These are phyloP conservation scores for Drosophila antonietae DNA, from an alignment of 2,888 invertebrate species.

Conservation along the genomic window DNA sequence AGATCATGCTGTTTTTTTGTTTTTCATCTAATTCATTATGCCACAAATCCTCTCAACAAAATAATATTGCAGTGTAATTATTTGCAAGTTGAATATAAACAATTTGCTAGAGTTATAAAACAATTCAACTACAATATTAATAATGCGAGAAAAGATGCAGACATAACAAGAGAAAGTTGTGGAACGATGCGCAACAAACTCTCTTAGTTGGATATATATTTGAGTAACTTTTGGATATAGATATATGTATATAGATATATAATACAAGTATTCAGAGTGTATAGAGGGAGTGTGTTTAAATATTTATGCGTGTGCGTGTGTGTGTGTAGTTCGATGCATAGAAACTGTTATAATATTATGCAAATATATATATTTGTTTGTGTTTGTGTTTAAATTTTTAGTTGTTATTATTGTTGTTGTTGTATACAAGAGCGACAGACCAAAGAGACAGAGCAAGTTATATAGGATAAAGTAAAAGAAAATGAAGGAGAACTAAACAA, in stretches of 20 bases:
- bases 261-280: conserved; percentile 24
- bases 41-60: conserved; percentile 72
- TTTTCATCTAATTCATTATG: conserved; percentile 31
- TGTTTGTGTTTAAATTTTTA: conserved; percentile 13
- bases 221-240: conserved; percentile 19
- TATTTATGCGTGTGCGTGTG: background rate
- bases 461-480: conserved; percentile 44
- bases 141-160: conserved; percentile 79
- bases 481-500: conserved; percentile 34
- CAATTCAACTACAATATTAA: conserved; percentile 82
- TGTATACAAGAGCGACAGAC: conserved; percentile 66
- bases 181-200: conserved; percentile 26
- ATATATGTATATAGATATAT: conserved; percentile 9
- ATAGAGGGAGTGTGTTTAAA: background rate
- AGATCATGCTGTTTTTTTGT: conserved; percentile 43
- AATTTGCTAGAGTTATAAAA: conserved; percentile 54
- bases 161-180: conserved; percentile 47
- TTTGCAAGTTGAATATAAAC: conserved; percentile 35
- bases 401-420: conserved; percentile 26
- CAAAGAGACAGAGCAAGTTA: conserved; percentile 60
- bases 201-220: conserved; percentile 23
- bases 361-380: conserved; percentile 25
- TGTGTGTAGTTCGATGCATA: conserved; percentile 44
- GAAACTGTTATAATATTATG: conserved; percentile 27
- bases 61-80: conserved; percentile 81